phyloP scores from a whole-genome alignment of 2,113 vertebrate genomes.

The Mungos mungo region DNA sequence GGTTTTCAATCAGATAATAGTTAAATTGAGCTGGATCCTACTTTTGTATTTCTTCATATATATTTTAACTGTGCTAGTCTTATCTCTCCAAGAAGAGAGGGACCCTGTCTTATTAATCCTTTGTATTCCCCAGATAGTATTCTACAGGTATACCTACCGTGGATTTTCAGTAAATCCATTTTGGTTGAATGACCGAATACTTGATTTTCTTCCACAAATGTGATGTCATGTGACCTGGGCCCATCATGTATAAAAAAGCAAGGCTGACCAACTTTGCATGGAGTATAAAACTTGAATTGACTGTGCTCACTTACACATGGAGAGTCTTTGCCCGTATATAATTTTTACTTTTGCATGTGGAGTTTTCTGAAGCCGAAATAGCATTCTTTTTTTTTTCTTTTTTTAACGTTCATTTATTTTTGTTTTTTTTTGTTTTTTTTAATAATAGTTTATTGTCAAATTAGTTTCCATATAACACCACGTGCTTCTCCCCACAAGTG shows the following conservation, averaged over 20 bases:
- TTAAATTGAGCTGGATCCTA: slow-evolving; percentile 9
- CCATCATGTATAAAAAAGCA: not conserved
- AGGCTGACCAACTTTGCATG: not conserved
- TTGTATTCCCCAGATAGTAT: not conserved
- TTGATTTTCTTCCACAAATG: slow-evolving; percentile 9
- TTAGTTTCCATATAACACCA: too few relatives aligned
- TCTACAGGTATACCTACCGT: not conserved
- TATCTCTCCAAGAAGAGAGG: not conserved
- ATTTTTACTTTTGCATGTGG: not conserved
- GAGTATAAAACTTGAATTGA: not conserved
- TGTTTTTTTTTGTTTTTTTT: too few relatives aligned
- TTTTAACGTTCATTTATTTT: too few relatives aligned
- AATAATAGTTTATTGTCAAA: too few relatives aligned
- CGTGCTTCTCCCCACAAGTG: too few relatives aligned
- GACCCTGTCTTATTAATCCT: not conserved
- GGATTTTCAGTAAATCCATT: not conserved
- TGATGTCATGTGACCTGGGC: not conserved
- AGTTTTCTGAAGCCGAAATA: slow-evolving; percentile 35
- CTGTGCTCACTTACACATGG: not conserved
- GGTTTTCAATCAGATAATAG: not conserved
- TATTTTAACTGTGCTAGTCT: not conserved
- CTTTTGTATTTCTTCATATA: slow-evolving; percentile 8
- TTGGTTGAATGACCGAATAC: not conserved
- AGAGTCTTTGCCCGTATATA: slow-evolving; percentile 9
- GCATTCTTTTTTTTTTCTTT: too few relatives aligned